Percentiles rank a stretch among this genome's conserved stretches.
Evolutionary conservation across 23 tunicate species (phyloP).

Genomic region (Ascidia mentula): DNA sequence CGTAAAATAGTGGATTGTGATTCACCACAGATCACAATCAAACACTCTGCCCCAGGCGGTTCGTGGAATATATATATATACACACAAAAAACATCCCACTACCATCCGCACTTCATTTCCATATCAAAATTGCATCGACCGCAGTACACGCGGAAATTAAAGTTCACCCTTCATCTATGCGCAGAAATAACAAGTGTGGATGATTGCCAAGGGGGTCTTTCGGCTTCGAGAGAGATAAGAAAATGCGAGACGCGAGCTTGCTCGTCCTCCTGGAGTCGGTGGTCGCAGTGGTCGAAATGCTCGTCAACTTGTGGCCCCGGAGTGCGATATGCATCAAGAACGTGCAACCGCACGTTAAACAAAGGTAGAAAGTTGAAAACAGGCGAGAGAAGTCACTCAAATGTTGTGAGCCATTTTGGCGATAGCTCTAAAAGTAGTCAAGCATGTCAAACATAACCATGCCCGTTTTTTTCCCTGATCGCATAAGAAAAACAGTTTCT

Average conservation of each 20-base stretch:
- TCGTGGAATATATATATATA: too few species aligned
- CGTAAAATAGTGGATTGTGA: too few species aligned
- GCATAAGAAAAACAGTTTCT: too few species aligned
- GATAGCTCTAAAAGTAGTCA: too few species aligned
- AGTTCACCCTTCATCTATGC: background rate
- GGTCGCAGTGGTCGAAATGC: conserved; percentile 37
- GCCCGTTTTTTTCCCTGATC: too few species aligned
- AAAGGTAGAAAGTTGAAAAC: background rate
- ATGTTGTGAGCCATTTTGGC: conserved; percentile 5
- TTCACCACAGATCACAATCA: too few species aligned
- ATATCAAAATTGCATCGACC: too few species aligned
- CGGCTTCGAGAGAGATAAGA: background rate
- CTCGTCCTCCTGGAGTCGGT: conserved; percentile 1
- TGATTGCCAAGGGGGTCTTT: conserved; percentile 13
- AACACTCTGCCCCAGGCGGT: too few species aligned
- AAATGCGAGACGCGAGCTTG: background rate
- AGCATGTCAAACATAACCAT: too few species aligned
- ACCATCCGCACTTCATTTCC: too few species aligned
- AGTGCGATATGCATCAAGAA: background rate
- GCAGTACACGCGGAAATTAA: too few species aligned
- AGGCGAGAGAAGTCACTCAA: background rate
- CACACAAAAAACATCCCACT: too few species aligned
- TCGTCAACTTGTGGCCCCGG: conserved; percentile 37
- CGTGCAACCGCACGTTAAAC: background rate
- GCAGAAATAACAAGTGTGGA: conserved; percentile 17